phyloP scores from a whole-genome alignment of 2,888 invertebrate genomes.

The Ichneumoninae sp. region DNA sequence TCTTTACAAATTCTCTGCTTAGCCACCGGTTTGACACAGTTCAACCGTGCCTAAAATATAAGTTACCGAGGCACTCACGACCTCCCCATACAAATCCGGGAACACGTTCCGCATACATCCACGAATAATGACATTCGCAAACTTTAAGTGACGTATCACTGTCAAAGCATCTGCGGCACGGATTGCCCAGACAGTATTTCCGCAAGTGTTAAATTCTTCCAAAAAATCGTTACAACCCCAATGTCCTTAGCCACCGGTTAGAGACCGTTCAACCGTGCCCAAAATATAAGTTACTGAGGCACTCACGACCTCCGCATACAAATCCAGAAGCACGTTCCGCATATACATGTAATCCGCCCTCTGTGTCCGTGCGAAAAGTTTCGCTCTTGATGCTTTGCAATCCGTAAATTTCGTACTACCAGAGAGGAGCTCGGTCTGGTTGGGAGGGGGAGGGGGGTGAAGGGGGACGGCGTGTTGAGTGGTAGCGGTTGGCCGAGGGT shows the following conservation, averaged over 20 bases:
- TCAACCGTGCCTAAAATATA: constrained; percentile 32
- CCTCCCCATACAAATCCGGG: background rate
- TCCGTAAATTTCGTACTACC: constrained; percentile 29
- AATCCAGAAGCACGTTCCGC: background rate
- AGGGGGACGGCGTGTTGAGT: background rate
- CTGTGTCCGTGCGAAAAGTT: constrained; percentile 27
- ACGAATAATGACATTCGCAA: too few species aligned
- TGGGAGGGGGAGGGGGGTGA: background rate
- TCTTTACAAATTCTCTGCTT: background rate
- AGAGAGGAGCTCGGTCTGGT: too few species aligned
- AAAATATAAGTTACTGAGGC: constrained; percentile 39
- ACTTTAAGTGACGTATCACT: too few species aligned
- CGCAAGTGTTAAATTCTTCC: background rate
- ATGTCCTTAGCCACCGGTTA: background rate
- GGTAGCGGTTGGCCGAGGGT: constrained; percentile 32
- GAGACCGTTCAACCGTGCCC: constrained; percentile 7
- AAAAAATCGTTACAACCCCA: background rate
- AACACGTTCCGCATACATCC: background rate
- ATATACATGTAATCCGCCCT: background rate
- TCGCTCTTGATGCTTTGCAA: constrained; percentile 30
- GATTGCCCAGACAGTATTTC: background rate
- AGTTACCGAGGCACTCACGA: constrained; percentile 1
- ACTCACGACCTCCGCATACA: background rate
- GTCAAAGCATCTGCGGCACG: background rate
- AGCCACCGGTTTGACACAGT: background rate